Evolutionary conservation across 2,888 invertebrate species (phyloP), one percentile per base, ranked within the genome.

Genomic region (Petrolisthes cinctipes): DNA sequence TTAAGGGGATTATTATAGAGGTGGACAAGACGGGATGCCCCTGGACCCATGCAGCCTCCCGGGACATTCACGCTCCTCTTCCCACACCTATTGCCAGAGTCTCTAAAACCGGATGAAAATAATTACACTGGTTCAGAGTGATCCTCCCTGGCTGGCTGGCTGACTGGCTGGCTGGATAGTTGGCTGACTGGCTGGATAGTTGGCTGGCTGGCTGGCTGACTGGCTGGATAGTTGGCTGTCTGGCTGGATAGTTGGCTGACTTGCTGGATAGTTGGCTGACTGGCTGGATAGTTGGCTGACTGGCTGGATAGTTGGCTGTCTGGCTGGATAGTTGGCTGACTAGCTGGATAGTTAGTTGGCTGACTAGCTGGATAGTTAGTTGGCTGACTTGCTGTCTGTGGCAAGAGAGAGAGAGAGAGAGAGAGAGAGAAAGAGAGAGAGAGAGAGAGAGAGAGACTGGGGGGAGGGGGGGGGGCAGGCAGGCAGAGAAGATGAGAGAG

Each of bases 1-100:
- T 81, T 86, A 86, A 86, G 82, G 82, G 82, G 81, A 86, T 86
- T 86, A 86, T 86, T 75, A 75, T 75, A 37, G 68, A 66, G 78
- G 23, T 78, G 79, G 79, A 68, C 83, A 71, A 76, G 11, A 20
- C 20, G 57, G 83, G 84, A 79, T 61, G 51, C 75, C 83, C n/a
- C 83, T 56, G 57, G 7, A 75, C 54, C 75, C 57, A 20, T 73
- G 9, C 61, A 61, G 17, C 61, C 61, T 17, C 61, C 11, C 61
- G 71, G 54, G 14, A 9, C n/a, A 11, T 37, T 23, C 78, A 53
- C 53, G 54, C 84, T 54, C 51, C 53, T 66, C 78, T 53, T 20
- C 66, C 84, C 53, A 84, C 79, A 79, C 84, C 84, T 37, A 66
- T 84, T 51, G 84, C 14, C 37, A 9, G 79, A 17, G 6, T n/a